A percentile compares a stretch with the other conserved stretches of the same genome.
phyloP scores from a whole-genome alignment of 2,797 vertebrate species.

The Argentina silus region DNA sequence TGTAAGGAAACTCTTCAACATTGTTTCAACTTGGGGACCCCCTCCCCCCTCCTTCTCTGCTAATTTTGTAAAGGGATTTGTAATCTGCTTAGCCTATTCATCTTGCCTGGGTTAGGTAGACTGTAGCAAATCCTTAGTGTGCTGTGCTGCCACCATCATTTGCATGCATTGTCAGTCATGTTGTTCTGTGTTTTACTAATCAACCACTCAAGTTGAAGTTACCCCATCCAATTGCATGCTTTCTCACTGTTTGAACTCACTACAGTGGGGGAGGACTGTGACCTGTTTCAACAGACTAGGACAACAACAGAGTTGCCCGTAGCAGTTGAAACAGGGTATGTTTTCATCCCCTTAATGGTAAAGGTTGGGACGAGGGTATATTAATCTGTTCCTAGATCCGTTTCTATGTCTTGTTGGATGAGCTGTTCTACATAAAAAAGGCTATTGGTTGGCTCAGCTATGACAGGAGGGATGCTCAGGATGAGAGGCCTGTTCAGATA shows the following conservation, averaged over 20 bases:
- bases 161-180: neutral
- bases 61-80: too few relatives aligned
- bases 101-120: too few relatives aligned
- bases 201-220: neutral
- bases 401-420: neutral
- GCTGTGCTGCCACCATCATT: neutral
- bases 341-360: neutral
- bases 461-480: too few relatives aligned
- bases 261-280: neutral
- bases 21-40: neutral
- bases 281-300: too few relatives aligned
- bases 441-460: too few relatives aligned
- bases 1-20: neutral
- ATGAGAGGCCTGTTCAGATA: too few relatives aligned
- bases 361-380: neutral
- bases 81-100: too few relatives aligned
- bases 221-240: neutral
- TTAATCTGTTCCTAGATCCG: slow-evolving; percentile 3
- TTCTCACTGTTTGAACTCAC: neutral
- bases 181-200: neutral
- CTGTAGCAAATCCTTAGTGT: too few relatives aligned
- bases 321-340: neutral
- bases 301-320: too few relatives aligned
- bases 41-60: too few relatives aligned
- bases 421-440: neutral